Conservation (phyloP, 2,888 invertebrate species). For the Acanthosoma haemorrhoidale region DNA sequence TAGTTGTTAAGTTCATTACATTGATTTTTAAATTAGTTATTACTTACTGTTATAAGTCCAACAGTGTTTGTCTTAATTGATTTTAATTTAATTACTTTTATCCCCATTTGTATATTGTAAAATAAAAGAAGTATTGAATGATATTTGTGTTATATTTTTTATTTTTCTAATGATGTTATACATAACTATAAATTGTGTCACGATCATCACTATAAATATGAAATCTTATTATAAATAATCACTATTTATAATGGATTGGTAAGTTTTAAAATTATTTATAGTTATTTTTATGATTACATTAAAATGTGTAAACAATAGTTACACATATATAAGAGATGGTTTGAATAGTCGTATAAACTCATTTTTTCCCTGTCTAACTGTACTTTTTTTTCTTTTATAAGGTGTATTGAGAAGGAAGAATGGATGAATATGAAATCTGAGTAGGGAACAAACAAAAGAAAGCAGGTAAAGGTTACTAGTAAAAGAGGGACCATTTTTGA, state of each 20-base stretch:
- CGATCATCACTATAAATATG: too few species aligned
- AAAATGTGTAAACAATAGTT: background rate
- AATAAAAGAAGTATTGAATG: background rate
- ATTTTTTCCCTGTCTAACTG: background rate
- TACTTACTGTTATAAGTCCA: background rate
- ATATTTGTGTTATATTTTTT: background rate
- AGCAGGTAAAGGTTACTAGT: too few species aligned
- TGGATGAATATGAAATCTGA: slow-evolving; percentile 3
- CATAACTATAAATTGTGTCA: too few species aligned
- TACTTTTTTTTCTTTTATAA: slow-evolving; percentile 1
- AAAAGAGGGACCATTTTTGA: too few species aligned
- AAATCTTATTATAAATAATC: too few species aligned
- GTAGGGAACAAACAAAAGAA: background rate
- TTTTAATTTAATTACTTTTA: background rate
- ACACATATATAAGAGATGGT: background rate
- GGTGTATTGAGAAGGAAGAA: slow-evolving; percentile 8
- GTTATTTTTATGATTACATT: background rate
- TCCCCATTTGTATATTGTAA: background rate
- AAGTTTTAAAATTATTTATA: background rate
- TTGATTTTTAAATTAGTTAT: background rate
- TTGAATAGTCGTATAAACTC: background rate
- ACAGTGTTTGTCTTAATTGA: background rate
- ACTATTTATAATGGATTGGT: too few species aligned
- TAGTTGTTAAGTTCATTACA: background rate
- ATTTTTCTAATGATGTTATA: too few species aligned